A percentile compares a stretch with the other conserved stretches of the same genome.
Evolutionary conservation across 2,888 invertebrate species (phyloP).

Genomic region (Arrhopalites spinosus): DNA sequence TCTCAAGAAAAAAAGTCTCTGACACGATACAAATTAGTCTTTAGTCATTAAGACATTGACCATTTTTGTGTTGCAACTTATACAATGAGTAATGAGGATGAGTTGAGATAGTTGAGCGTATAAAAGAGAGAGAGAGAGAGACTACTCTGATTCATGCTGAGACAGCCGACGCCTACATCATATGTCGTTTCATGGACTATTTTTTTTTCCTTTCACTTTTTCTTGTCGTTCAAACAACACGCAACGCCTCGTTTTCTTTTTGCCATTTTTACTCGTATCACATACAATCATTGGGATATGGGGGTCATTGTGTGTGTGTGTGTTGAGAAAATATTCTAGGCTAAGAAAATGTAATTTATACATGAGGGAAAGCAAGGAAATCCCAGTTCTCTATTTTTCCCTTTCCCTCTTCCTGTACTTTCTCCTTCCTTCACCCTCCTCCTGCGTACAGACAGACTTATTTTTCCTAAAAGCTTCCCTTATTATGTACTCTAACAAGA

Average conservation of each 20-base stretch:
- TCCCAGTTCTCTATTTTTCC: neutral
- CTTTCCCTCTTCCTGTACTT: neutral
- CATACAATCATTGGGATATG: too few species aligned
- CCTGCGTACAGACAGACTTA: neutral
- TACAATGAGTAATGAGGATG: neutral
- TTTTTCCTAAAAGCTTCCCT: slow-evolving; percentile 1
- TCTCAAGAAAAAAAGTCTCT: neutral
- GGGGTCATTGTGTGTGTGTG: too few species aligned
- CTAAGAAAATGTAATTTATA: neutral
- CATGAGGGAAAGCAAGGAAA: neutral
- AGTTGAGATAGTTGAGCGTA: neutral
- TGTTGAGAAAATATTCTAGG: too few species aligned
- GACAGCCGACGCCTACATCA: neutral
- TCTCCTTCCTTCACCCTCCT: neutral
- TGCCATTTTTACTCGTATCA: too few species aligned
- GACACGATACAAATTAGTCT: neutral
- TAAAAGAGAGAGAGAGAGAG: neutral
- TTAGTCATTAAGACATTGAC: neutral
- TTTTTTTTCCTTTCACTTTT: neutral
- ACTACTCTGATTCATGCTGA: too few species aligned
- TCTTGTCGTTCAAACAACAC: neutral
- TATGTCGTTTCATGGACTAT: too few species aligned
- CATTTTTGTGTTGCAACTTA: neutral
- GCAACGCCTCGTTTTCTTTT: neutral
- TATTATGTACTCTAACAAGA: neutral